phyloP scores from a whole-genome alignment of 2,888 invertebrate species.

The Cremastinae sp. region DNA sequence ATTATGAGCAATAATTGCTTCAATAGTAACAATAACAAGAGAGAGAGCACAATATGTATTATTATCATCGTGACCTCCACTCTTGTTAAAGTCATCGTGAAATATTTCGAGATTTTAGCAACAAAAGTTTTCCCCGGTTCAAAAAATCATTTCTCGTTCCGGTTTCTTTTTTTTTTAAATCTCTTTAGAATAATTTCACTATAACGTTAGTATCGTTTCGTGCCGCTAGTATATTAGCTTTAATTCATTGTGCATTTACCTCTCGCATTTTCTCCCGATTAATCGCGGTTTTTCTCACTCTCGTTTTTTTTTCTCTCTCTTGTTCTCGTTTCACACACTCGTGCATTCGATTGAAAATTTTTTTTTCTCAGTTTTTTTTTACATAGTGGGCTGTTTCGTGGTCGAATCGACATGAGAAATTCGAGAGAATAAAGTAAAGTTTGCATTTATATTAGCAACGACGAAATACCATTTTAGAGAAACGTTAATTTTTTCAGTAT shows the following conservation, averaged over 20 bases:
- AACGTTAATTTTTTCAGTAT: not conserved
- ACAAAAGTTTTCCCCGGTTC: conserved; percentile 26
- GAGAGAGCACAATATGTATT: conserved; percentile 34
- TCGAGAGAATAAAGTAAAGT: conserved; percentile 11
- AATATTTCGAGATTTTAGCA: not conserved
- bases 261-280: conserved; percentile 61
- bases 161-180: conserved; percentile 58
- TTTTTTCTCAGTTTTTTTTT: conserved; percentile 26
- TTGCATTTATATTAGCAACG: not conserved
- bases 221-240: conserved; percentile 73
- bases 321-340: conserved; percentile 52
- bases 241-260: conserved; percentile 73
- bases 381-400: conserved; percentile 28
- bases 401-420: not conserved
- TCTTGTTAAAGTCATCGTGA: conserved; percentile 31
- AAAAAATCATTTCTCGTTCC: conserved; percentile 18
- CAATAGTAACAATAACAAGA: conserved; percentile 37
- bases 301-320: not conserved
- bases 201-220: conserved; percentile 73
- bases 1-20: conserved; percentile 14
- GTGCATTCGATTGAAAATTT: conserved; percentile 50
- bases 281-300: conserved; percentile 59
- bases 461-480: not conserved
- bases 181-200: conserved; percentile 67
- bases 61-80: conserved; percentile 21